Evolutionary conservation across 2,888 invertebrate genomes (phyloP), one percentile per base, ranked within the genome.

Genomic region (Antheraea yamamai): DNA sequence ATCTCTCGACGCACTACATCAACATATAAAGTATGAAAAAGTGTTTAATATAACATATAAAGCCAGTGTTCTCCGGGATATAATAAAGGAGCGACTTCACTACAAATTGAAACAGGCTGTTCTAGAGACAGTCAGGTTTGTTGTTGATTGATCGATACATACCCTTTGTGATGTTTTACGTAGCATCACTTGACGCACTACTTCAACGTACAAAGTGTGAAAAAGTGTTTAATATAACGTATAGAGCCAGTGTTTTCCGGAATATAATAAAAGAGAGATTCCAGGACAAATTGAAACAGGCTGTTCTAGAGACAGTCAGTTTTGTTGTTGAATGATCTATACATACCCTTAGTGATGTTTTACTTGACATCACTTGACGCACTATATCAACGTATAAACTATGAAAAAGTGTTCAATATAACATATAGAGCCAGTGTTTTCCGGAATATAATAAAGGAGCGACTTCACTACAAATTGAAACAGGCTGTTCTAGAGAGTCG

Each of bases 81-180:
- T 39, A 39, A 39, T 39, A 98, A 98, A 98, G 95, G 98, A 98
- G 88, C 97, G 97, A 84, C 96, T 99, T 87, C 96, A 97, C 87
- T 98, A 99, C 90, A 99, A 99, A 92, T 95, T 99, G 77, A 98
- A 98, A 72, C 99, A 99, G 94, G 99, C 99, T 58, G 98, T 99
- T 20, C 98, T 99, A 88, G 99, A 99, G 94, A 99, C 99, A 20
- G 99, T 99, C 88, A 99, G 99, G 58, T 99, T 99, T 95, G 98
- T 99, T 74, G 99, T 99, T 79, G 99, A 99, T 95, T 99, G 96
- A 96, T 77, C 20, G 39, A 35, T 20, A 20, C 39, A 30, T 12
- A 39, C 35, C 10, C 3, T 51, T 66, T 14, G 23, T 14, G 47
- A 30, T 35, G 23, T 52, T 61, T 61, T 23, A 61, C n/a, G 23